These are phyloP conservation scores for Lysiphlebus fabarum DNA, from an alignment of 1,140 invertebrate species.

Conservation along the genomic window DNA sequence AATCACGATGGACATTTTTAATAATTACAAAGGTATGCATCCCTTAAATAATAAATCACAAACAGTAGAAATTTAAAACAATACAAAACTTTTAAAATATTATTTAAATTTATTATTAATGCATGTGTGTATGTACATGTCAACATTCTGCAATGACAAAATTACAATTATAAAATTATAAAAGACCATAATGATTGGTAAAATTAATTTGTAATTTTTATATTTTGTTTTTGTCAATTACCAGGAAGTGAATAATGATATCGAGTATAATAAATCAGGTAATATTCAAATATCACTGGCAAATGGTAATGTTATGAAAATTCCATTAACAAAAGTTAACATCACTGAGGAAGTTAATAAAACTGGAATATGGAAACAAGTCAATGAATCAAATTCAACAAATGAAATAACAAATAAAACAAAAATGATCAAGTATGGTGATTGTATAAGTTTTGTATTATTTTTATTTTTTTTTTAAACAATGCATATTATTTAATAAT, in stretches of 20 bases:
- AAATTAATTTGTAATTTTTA: no score
- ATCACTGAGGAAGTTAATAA: constrained; percentile 92
- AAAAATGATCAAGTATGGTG: constrained; percentile 46
- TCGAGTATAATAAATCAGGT: constrained; percentile 48
- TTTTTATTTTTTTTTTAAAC: not conserved
- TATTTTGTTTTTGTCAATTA: not conserved
- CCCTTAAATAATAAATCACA: no score
- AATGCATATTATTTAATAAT: not conserved
- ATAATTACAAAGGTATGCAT: no score
- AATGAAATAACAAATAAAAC: constrained; percentile 54
- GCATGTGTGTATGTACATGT: no score
- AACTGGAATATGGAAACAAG: constrained; percentile 91
- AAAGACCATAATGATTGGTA: no score
- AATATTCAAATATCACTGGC: constrained; percentile 84
- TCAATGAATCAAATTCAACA: constrained; percentile 76
- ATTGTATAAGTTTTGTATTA: not conserved
- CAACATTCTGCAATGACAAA: no score
- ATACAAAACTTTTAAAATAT: no score
- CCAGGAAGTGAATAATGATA: no score
- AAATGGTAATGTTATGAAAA: constrained; percentile 90
- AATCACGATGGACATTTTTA: no score
- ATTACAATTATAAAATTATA: no score
- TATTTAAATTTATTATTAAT: no score
- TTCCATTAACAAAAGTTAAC: constrained; percentile 82
- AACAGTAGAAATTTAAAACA: no score